phyloP scores from a whole-genome alignment of 2,113 vertebrate genomes.

The Puntigrus tetrazona region DNA sequence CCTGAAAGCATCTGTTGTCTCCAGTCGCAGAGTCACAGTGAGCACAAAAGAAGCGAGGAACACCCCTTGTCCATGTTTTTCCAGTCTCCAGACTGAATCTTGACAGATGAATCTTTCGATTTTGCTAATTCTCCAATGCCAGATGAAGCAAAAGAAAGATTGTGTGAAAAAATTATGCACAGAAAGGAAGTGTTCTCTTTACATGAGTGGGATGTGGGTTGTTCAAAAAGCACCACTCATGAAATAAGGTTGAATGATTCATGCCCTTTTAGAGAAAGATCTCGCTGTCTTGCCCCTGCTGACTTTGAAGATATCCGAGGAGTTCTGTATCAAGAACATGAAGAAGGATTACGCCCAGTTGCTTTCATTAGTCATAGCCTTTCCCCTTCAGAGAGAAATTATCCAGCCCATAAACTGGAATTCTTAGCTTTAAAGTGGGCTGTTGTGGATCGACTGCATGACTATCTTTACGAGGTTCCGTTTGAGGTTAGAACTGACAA shows the following conservation, averaged over 20 bases:
- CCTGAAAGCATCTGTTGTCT: too few species aligned
- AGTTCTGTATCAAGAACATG: conserved; percentile 33
- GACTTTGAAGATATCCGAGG: background rate
- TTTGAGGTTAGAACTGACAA: conserved; percentile 25
- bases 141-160: conserved; percentile 6
- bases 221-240: conserved; percentile 38
- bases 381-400: background rate
- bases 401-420: conserved; percentile 29
- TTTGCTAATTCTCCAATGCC: conserved; percentile 38
- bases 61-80: conserved; percentile 25
- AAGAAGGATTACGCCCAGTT: background rate
- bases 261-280: conserved; percentile 35
- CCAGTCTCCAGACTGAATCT: background rate
- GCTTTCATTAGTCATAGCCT: conserved; percentile 34
- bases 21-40: background rate
- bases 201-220: background rate
- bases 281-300: background rate
- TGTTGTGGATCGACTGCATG: conserved; percentile 26
- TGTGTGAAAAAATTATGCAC: conserved; percentile 25
- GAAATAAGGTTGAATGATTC: conserved; percentile 41
- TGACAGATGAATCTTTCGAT: conserved; percentile 12
- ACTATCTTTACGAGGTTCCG: conserved; percentile 8
- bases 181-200: conserved; percentile 40
- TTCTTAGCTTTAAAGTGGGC: background rate
- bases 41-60: conserved; percentile 23